Conservation (phyloP, 2,888 invertebrate species). For the Sminthurides aquaticus region DNA sequence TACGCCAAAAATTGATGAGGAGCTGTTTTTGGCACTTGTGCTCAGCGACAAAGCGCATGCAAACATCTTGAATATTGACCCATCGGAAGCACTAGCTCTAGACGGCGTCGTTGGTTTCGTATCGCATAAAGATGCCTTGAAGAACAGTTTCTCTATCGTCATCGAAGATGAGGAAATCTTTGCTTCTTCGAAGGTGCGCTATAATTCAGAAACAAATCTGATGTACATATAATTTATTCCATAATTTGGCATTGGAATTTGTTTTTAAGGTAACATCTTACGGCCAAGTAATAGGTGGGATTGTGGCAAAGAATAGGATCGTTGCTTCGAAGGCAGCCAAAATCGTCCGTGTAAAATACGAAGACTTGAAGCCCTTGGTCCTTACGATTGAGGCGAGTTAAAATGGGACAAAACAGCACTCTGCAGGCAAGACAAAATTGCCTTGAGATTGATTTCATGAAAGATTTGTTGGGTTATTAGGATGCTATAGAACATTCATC, state of each 20-base stretch:
- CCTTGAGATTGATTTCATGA: not conserved
- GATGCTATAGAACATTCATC: constrained; percentile 73
- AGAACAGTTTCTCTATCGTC: constrained; percentile 33
- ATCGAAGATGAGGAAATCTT: constrained; percentile 40
- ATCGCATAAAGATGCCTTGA: constrained; percentile 57
- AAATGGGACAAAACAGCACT: constrained; percentile 37
- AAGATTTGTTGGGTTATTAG: too few relatives aligned
- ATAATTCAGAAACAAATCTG: not conserved
- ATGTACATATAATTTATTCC: not conserved
- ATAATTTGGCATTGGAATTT: not conserved
- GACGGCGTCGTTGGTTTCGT: constrained; percentile 74
- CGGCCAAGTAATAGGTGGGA: constrained; percentile 73
- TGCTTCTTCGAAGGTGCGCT: constrained; percentile 28
- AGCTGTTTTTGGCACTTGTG: constrained; percentile 60
- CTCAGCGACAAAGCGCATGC: constrained; percentile 76
- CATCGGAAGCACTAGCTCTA: constrained; percentile 61
- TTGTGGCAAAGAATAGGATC: constrained; percentile 68
- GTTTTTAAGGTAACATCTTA: constrained; percentile 56
- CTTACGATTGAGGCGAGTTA: constrained; percentile 69
- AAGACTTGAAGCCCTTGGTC: constrained; percentile 68
- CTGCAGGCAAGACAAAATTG: not conserved
- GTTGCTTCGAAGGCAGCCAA: constrained; percentile 76
- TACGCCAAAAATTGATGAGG: constrained; percentile 65
- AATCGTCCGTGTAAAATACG: constrained; percentile 71
- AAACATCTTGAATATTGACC: constrained; percentile 65